Base-by-base conservation (phyloP, 30 jellyfish, hydroid and myxozoan species). In the Cassiopea andromeda region DNA sequence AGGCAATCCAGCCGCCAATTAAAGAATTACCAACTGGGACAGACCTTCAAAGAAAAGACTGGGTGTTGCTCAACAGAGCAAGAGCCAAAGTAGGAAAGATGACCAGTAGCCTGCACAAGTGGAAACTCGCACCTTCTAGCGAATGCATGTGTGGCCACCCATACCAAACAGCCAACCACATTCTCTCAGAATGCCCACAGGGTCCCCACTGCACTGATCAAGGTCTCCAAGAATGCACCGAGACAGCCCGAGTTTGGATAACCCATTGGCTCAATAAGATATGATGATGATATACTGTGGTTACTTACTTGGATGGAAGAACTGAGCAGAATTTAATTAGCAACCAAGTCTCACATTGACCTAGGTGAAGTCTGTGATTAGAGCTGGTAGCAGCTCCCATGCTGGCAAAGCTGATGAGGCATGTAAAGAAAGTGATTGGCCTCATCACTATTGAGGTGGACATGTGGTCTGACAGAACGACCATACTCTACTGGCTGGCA, bases 381-480 rank as follows among this genome's bases (percentile, higher is more conserved):
- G 91, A 82, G 70, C 83, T 82, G 72, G 83, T 82, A 14, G 90
- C 86, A 1, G 95, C 92, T 71, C 93, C 70, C 58, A 92, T 60
- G 47, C 84, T 73, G 8, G 92, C 96, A 73, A 92, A 85, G 89
- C 76, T 75, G 75, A 19, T 91, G 43, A 89, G 64, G 15, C 85
- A 91, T 57, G 90, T 80, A n/a, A 70, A 12, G 67, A 58, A 45
- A 44, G 69, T 95, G 50, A 71, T 85, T 19, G 38, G 87, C 45
- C 38, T 17, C 18, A 61, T 9, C n/a, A 57, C 19, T 16, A 69
- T 85, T 46, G 77, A 44, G 48, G 77, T 70, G 15, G 48, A 71
- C 66, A 47, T 69, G 61, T 92, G 97, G 95, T 80, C 85, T 8
- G 97, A 86, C 82, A 83, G 97, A 5, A 85, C 85, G 59, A 67